Evolutionary conservation across 2,888 invertebrate species (phyloP).

Genomic region (Drosophila leonis): DNA sequence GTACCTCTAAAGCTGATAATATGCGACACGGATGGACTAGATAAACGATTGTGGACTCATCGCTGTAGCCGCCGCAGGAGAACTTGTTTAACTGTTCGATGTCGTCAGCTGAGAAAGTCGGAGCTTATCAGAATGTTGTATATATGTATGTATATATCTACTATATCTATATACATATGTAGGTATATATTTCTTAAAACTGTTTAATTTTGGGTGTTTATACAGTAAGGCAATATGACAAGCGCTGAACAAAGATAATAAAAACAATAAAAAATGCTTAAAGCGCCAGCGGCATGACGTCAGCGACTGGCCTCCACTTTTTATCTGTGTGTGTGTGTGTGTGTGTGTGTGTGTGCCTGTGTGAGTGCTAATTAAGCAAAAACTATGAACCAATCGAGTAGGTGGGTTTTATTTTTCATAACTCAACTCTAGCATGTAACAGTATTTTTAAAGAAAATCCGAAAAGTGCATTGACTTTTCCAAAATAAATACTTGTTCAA

Average conservation of each 20-base stretch:
- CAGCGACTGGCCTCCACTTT: slow-evolving; percentile 37
- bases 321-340: slow-evolving; percentile 2
- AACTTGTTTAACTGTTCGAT: slow-evolving; percentile 93
- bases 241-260: slow-evolving; percentile 47
- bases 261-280: slow-evolving; percentile 27
- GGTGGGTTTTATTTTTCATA: slow-evolving; percentile 6
- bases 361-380: slow-evolving; percentile 66
- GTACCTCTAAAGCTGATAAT: slow-evolving; percentile 92
- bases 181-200: slow-evolving; percentile 12
- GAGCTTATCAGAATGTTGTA: slow-evolving; percentile 29
- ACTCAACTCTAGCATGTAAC: slow-evolving; percentile 7
- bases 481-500: slow-evolving; percentile 12
- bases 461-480: slow-evolving; percentile 63
- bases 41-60: slow-evolving; percentile 94
- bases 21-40: slow-evolving; percentile 95
- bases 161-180: neutral
- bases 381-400: slow-evolving; percentile 6
- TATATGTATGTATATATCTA: neutral
- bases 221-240: slow-evolving; percentile 45
- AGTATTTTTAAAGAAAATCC: slow-evolving; percentile 24
- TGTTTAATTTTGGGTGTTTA: slow-evolving; percentile 41
- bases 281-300: slow-evolving; percentile 58
- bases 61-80: slow-evolving; percentile 93
- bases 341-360: slow-evolving; percentile 6
- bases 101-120: slow-evolving; percentile 88